Conservation (phyloP, 2,888 invertebrate genomes). For the Pilophorus perplexus region DNA sequence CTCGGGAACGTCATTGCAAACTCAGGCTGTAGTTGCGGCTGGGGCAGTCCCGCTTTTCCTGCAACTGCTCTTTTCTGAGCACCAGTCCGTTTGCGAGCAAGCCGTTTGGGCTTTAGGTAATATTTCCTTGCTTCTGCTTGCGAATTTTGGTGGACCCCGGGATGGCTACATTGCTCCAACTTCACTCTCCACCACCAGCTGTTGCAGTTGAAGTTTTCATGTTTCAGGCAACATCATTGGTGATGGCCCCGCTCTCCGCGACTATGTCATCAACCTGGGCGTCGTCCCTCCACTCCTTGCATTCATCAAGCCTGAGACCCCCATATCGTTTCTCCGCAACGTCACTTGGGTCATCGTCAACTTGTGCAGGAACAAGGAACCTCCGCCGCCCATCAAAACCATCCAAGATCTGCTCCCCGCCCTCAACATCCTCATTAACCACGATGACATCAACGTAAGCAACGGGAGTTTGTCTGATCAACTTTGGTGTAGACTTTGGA, state of each 20-base stretch:
- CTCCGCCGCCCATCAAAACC: conserved; percentile 90
- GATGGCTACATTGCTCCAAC: too few relatives aligned
- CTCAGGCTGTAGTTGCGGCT: conserved; percentile 84
- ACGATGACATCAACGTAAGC: conserved; percentile 88
- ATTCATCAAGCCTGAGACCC: conserved; percentile 94
- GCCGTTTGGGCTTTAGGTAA: conserved; percentile 96
- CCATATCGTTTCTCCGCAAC: conserved; percentile 92
- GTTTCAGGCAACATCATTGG: conserved; percentile 65
- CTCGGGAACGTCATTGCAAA: conserved; percentile 89
- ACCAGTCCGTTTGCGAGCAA: conserved; percentile 98
- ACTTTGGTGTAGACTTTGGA: too few relatives aligned
- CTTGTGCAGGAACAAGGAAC: conserved; percentile 97
- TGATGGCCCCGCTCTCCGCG: conserved; percentile 91
- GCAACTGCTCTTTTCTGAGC: conserved; percentile 83
- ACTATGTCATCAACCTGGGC: conserved; percentile 91
- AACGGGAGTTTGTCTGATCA: not conserved
- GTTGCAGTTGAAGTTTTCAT: too few relatives aligned
- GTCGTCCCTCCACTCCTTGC: conserved; percentile 90
- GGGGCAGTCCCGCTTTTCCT: conserved; percentile 96
- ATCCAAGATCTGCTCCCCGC: conserved; percentile 93
- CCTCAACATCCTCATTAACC: conserved; percentile 87
- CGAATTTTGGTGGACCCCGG: too few relatives aligned
- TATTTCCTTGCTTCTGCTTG: too few relatives aligned
- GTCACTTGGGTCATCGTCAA: conserved; percentile 99
- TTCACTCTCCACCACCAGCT: too few relatives aligned